A percentile compares a stretch with the other conserved stretches of the same genome.
phyloP scores from a whole-genome alignment of 2,888 invertebrate genomes.

The Sabellastarte sp. region DNA sequence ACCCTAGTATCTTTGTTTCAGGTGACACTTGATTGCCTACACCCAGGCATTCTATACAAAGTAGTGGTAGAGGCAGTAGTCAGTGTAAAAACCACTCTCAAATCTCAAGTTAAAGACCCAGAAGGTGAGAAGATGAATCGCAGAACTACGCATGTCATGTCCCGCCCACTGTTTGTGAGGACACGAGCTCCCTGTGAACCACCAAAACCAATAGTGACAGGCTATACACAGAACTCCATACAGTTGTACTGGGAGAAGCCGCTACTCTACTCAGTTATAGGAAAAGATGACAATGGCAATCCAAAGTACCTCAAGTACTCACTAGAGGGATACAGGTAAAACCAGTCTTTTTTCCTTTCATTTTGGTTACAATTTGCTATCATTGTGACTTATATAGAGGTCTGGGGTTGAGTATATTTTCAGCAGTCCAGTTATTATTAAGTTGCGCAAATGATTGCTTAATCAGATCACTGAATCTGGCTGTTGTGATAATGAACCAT shows the following conservation, averaged over 20 bases:
- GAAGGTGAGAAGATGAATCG: constrained; percentile 45
- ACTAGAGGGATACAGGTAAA: constrained; percentile 50
- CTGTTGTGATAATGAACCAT: no score
- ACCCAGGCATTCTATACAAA: constrained; percentile 54
- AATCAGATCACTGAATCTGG: no score
- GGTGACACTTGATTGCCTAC: constrained; percentile 45
- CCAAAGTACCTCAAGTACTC: constrained; percentile 50
- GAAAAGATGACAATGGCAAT: constrained; percentile 46
- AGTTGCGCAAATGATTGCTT: no score
- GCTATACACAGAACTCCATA: constrained; percentile 50
- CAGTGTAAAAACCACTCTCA: constrained; percentile 54
- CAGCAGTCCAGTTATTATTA: no score
- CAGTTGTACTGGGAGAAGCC: constrained; percentile 59
- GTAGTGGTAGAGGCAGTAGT: constrained; percentile 58
- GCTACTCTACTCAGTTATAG: constrained; percentile 46
- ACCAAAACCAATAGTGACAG: constrained; percentile 46
- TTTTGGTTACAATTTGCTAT: no score
- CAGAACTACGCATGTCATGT: constrained; percentile 56
- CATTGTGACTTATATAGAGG: no score
- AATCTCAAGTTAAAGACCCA: constrained; percentile 38
- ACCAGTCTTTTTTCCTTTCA: no score
- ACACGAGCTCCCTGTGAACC: constrained; percentile 56
- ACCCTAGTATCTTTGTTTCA: constrained; percentile 46
- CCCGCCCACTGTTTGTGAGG: constrained; percentile 47
- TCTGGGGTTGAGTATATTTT: no score